Evolutionary conservation across 2,113 vertebrate genomes (phyloP).

Genomic region (Tetrao urogallus): DNA sequence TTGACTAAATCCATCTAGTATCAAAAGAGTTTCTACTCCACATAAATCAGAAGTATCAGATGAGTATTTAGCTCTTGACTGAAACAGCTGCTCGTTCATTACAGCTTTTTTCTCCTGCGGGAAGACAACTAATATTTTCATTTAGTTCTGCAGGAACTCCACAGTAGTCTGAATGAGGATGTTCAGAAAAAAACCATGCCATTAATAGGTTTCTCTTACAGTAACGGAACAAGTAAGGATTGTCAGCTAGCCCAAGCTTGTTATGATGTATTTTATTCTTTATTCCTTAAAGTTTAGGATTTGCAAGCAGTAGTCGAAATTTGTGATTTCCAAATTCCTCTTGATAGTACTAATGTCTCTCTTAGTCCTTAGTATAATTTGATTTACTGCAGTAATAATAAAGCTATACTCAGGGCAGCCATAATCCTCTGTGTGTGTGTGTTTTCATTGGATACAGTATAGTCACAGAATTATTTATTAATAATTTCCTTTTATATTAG

Average conservation of each 20-base stretch:
- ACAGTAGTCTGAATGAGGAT: accelerated
- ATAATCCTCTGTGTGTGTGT: not conserved
- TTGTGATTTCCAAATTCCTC: not conserved
- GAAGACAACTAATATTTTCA: not conserved
- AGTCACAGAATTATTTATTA: not conserved
- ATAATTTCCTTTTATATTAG: not conserved
- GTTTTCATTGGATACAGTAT: not conserved
- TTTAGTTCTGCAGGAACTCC: not conserved
- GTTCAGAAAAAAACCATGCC: not conserved
- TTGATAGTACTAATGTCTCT: not conserved
- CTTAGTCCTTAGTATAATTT: not conserved
- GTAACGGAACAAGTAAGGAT: not conserved
- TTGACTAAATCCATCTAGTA: not conserved
- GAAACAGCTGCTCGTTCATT: not conserved
- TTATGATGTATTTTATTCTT: not conserved
- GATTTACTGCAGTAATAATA: not conserved
- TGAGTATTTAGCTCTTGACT: not conserved
- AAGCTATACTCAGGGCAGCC: not conserved
- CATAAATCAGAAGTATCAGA: not conserved
- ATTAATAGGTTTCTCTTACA: not conserved
- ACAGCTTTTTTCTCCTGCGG: not conserved
- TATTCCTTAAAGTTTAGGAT: not conserved
- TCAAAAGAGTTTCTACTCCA: not conserved
- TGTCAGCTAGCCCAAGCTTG: not conserved
- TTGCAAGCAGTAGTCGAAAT: not conserved